Conservation (phyloP, 2,888 invertebrate genomes). For the Spisula subtruncata region DNA sequence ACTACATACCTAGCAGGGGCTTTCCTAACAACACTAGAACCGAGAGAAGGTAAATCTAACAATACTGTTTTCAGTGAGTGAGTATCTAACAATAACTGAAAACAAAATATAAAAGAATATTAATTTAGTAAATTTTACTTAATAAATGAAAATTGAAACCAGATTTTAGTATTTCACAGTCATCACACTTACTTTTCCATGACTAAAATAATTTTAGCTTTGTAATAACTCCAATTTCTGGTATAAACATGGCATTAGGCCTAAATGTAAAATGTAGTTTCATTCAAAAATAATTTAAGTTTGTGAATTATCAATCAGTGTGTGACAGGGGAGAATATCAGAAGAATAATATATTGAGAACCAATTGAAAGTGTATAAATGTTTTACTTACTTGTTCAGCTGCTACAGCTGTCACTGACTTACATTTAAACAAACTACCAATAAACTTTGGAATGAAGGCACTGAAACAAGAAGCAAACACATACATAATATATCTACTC, state of each 20-base stretch:
- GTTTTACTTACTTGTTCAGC: conserved; percentile 93
- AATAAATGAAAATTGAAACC: too few species aligned
- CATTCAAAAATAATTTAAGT: too few species aligned
- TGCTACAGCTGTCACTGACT: conserved; percentile 95
- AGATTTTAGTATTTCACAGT: too few species aligned
- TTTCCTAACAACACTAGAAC: conserved; percentile 94
- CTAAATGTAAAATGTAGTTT: too few species aligned
- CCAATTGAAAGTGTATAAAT: background rate
- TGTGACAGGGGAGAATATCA: background rate
- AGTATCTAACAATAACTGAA: conserved; percentile 94
- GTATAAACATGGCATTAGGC: too few species aligned
- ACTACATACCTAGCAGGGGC: conserved; percentile 93
- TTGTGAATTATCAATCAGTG: background rate
- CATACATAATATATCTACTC: too few species aligned
- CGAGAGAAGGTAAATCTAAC: conserved; percentile 97
- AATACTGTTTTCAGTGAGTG: conserved; percentile 92
- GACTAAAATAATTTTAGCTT: too few species aligned
- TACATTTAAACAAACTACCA: conserved; percentile 94
- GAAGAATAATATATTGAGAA: background rate
- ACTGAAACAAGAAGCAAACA: conserved; percentile 88
- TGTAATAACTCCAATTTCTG: too few species aligned
- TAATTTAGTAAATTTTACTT: too few species aligned
- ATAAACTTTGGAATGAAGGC: conserved; percentile 98
- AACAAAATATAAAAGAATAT: background rate
- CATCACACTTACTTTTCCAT: too few species aligned